Evolutionary conservation across 2,888 invertebrate species (phyloP).

Genomic region (Acanthosepion pharaonis): DNA sequence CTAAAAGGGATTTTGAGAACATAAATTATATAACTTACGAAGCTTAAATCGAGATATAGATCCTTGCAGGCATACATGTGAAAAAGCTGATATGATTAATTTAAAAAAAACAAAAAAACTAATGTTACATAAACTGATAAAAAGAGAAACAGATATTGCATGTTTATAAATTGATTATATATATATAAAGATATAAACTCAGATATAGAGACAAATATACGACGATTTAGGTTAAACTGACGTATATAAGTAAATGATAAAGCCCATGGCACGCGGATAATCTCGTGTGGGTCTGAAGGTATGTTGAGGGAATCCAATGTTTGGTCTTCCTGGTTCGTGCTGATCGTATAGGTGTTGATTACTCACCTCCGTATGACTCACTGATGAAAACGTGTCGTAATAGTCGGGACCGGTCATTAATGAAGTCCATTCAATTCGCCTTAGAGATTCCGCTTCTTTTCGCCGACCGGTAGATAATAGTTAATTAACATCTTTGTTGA

Average conservation of each 20-base stretch:
- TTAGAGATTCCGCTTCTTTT: neutral
- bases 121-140: too few relatives aligned
- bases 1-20: too few relatives aligned
- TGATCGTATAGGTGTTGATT: neutral
- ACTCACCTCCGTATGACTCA: neutral
- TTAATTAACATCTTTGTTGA: constrained; percentile 15
- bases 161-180: neutral
- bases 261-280: neutral
- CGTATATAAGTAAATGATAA: neutral
- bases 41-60: too few relatives aligned
- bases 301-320: neutral
- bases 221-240: neutral
- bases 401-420: neutral
- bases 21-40: too few relatives aligned
- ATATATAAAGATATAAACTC: neutral
- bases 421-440: neutral
- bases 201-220: neutral
- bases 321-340: neutral
- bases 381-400: neutral
- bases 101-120: too few relatives aligned
- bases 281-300: neutral
- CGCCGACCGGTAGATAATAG: neutral
- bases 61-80: too few relatives aligned
- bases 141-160: neutral
- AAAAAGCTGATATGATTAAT: too few relatives aligned